A percentile compares a stretch with the other conserved stretches of the same genome.
Evolutionary conservation across 2,888 invertebrate species (phyloP).

Genomic region (Polydrusus pterygomalis): DNA sequence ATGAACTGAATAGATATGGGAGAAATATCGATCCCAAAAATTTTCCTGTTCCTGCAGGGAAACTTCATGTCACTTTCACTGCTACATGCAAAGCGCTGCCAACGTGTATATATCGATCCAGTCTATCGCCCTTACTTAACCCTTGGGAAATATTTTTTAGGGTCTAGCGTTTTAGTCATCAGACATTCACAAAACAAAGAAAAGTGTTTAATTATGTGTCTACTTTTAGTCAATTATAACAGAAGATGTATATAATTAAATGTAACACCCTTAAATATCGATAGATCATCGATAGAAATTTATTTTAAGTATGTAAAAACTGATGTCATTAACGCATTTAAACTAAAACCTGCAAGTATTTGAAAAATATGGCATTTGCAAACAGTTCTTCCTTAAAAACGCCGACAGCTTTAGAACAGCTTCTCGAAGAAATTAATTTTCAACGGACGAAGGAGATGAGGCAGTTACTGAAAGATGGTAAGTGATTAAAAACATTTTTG

Average conservation of each 20-base stretch:
- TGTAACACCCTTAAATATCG: neutral
- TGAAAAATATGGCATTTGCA: slow-evolving; percentile 68
- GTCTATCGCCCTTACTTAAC: slow-evolving; percentile 11
- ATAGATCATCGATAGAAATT: neutral
- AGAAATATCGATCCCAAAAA: neutral
- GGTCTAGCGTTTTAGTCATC: slow-evolving; percentile 30
- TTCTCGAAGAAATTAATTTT: slow-evolving; percentile 93
- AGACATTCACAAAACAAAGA: slow-evolving; percentile 4
- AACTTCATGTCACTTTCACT: neutral
- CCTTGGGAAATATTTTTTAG: slow-evolving; percentile 26
- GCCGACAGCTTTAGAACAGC: slow-evolving; percentile 87
- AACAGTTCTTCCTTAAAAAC: slow-evolving; percentile 70
- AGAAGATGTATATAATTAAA: slow-evolving; percentile 15
- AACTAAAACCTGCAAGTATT: slow-evolving; percentile 3
- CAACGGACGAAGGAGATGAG: slow-evolving; percentile 94
- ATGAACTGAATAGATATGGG: neutral
- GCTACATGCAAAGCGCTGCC: slow-evolving; percentile 3
- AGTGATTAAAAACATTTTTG: slow-evolving; percentile 75
- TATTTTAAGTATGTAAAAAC: slow-evolving; percentile 16
- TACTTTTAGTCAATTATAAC: neutral
- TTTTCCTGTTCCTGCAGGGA: slow-evolving; percentile 4
- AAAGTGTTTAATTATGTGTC: slow-evolving; percentile 10
- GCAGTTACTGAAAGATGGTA: slow-evolving; percentile 91
- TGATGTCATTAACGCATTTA: neutral
- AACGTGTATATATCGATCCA: slow-evolving; percentile 23